Conservation (phyloP, 1,140 invertebrate genomes). For the Bombus haemorrhoidalis region DNA sequence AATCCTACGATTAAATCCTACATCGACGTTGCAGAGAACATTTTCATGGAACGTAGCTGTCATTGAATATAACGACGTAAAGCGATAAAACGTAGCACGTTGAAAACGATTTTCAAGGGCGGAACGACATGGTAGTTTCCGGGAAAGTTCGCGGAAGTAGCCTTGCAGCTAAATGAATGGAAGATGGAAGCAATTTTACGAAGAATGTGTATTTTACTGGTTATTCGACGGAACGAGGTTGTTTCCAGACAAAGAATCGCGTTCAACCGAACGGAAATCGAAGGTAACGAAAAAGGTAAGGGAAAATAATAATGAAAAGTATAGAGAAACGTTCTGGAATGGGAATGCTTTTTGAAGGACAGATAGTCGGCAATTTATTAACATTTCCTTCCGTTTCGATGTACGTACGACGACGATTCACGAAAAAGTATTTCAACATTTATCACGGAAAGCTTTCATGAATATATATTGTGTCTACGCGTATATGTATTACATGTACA, state of each 20-base stretch:
- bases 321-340: neutral
- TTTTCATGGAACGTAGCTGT: neutral
- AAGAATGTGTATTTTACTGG: neutral
- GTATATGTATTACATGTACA: neutral
- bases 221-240: neutral
- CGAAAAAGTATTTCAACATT: neutral
- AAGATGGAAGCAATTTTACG: conserved; percentile 4
- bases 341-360: neutral
- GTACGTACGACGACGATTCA: too few species aligned
- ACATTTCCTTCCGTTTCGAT: neutral
- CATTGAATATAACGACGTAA: neutral
- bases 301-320: neutral
- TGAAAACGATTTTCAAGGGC: neutral
- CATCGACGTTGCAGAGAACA: too few species aligned
- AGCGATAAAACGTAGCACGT: neutral
- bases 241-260: neutral
- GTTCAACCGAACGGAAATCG: too few species aligned
- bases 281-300: neutral
- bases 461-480: neutral
- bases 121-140: neutral
- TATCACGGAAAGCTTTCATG: neutral
- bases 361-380: neutral
- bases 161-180: neutral
- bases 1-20: neutral
- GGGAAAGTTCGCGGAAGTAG: neutral